These are phyloP conservation scores for Petromus typicus DNA, from an alignment of 2,113 vertebrate genomes.

Conservation along the genomic window DNA sequence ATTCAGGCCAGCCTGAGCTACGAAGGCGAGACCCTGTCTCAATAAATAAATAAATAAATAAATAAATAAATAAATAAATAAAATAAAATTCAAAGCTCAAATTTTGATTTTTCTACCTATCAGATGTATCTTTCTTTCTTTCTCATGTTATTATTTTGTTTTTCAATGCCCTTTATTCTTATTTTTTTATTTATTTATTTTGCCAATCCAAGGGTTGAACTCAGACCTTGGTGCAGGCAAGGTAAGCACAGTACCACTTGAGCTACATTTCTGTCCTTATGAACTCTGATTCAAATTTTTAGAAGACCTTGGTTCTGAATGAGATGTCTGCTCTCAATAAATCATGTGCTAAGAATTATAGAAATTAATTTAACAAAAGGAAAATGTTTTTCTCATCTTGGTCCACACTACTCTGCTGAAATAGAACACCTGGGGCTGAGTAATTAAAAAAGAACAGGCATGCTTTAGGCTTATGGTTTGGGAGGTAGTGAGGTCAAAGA, in stretches of 20 bases:
- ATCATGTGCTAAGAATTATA: neutral
- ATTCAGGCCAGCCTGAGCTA: too few species aligned
- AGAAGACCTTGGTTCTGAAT: neutral
- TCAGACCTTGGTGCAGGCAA: too few species aligned
- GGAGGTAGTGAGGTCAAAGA: neutral
- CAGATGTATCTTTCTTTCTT: neutral
- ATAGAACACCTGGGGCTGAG: neutral
- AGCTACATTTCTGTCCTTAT: neutral
- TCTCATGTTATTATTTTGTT: neutral
- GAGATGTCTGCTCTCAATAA: neutral
- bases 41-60: too few species aligned
- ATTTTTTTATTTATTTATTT: neutral
- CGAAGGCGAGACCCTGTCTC: too few species aligned
- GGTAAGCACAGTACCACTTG: too few species aligned
- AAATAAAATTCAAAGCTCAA: neutral
- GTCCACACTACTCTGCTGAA: neutral
- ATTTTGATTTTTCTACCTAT: neutral
- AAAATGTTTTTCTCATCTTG: neutral
- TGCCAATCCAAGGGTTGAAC: too few species aligned
- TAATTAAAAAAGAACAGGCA: neutral
- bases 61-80: too few species aligned
- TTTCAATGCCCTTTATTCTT: neutral
- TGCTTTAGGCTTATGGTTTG: neutral
- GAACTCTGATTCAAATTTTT: neutral
- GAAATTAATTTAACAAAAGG: neutral